phyloP scores from a whole-genome alignment of 1,140 invertebrate genomes.

The Drosophila lowei region DNA sequence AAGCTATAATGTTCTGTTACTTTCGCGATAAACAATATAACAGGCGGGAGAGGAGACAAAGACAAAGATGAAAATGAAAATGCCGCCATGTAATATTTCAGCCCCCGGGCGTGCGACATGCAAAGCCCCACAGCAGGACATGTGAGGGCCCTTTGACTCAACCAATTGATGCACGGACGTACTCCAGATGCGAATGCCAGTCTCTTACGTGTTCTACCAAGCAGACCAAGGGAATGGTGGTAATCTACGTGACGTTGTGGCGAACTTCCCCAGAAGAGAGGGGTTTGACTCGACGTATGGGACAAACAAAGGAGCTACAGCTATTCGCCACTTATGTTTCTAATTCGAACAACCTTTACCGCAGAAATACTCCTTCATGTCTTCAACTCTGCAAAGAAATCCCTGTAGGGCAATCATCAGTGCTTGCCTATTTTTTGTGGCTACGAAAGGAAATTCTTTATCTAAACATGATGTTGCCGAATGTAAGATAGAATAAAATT shows the following conservation, averaged over 20 bases:
- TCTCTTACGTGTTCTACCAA: neutral
- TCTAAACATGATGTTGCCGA: slow-evolving; percentile 16
- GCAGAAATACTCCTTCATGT: too few relatives aligned
- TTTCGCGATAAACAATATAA: slow-evolving; percentile 76
- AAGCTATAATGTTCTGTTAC: slow-evolving; percentile 74
- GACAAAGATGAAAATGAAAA: slow-evolving; percentile 42
- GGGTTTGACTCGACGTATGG: neutral
- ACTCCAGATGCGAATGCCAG: slow-evolving; percentile 26
- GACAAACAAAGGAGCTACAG: neutral
- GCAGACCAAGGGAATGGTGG: neutral
- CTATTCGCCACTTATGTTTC: too few relatives aligned
- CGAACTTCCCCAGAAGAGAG: slow-evolving; percentile 1
- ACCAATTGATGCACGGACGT: slow-evolving; percentile 44
- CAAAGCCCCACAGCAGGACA: slow-evolving; percentile 47
- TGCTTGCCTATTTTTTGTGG: neutral
- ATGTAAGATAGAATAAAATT: slow-evolving; percentile 49
- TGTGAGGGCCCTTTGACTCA: slow-evolving; percentile 26
- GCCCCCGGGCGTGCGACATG: slow-evolving; percentile 58
- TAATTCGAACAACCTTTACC: neutral
- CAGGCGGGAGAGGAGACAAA: slow-evolving; percentile 27
- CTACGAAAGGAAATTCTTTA: neutral
- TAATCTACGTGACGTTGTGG: slow-evolving; percentile 24
- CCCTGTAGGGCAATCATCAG: neutral
- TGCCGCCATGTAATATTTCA: slow-evolving; percentile 51
- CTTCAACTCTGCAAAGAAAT: too few relatives aligned